Evolutionary conservation across 2,888 invertebrate species (phyloP).

Genomic region (Acrobasis suavella): DNA sequence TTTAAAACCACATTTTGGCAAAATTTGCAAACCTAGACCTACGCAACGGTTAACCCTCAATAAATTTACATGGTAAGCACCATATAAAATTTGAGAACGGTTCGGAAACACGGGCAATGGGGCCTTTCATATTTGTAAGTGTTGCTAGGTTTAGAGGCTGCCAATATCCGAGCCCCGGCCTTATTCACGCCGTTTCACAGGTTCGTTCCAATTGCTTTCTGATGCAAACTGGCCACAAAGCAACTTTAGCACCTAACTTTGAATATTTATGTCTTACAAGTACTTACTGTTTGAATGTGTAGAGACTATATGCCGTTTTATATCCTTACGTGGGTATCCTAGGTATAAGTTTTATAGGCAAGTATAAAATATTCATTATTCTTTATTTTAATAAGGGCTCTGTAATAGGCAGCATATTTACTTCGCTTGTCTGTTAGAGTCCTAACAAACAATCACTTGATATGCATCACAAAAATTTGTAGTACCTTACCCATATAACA

Average conservation of each 20-base stretch:
- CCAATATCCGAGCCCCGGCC: slow-evolving; percentile 7
- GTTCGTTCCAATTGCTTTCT: slow-evolving; percentile 25
- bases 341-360: too few relatives aligned
- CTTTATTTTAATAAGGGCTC: too few relatives aligned
- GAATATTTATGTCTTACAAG: slow-evolving; percentile 3
- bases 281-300: not conserved
- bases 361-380: too few relatives aligned
- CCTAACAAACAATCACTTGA: too few relatives aligned
- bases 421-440: too few relatives aligned
- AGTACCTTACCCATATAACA: too few relatives aligned
- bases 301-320: not conserved
- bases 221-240: slow-evolving; percentile 23
- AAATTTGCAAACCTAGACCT: slow-evolving; percentile 1
- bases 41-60: slow-evolving; percentile 27
- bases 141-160: slow-evolving; percentile 15
- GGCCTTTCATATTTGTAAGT: slow-evolving; percentile 32
- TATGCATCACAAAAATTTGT: too few relatives aligned
- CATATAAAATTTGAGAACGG: slow-evolving; percentile 32
- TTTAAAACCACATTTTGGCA: slow-evolving; percentile 6
- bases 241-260: slow-evolving; percentile 5
- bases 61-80: slow-evolving; percentile 32
- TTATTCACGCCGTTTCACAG: slow-evolving; percentile 4
- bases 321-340: too few relatives aligned
- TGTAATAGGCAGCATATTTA: too few relatives aligned
- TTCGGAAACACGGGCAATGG: slow-evolving; percentile 32